Evolutionary conservation across 2,113 vertebrate genomes (phyloP).

Genomic region (rat (Rattus norvegicus)): DNA sequence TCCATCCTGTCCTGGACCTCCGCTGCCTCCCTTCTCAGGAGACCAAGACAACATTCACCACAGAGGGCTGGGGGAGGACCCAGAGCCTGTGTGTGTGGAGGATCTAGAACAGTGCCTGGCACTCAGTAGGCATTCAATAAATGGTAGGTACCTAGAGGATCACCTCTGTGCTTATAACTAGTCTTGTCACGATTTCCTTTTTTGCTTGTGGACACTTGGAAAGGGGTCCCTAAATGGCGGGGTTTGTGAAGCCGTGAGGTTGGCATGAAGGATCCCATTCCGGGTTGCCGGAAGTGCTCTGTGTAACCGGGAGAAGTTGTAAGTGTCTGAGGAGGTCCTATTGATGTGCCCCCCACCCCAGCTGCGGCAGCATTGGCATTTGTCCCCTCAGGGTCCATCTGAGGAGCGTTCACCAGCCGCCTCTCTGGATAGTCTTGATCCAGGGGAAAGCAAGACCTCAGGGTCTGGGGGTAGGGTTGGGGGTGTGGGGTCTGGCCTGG

Average conservation of each 20-base stretch:
- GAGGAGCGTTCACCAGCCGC: not conserved
- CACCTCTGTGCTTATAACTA: not conserved
- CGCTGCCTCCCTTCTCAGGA: not conserved
- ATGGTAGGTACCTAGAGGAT: not conserved
- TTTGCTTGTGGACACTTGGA: not conserved
- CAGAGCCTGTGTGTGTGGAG: not conserved
- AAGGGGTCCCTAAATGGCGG: not conserved
- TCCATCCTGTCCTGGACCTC: not conserved
- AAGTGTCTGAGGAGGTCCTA: not conserved
- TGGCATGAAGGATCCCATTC: not conserved
- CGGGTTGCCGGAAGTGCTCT: not conserved
- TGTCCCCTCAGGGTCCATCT: not conserved
- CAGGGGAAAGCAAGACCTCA: constrained; percentile 59
- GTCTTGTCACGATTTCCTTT: not conserved
- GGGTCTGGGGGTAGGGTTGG: not conserved
- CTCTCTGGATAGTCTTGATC: not conserved
- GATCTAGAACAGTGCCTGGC: not conserved
- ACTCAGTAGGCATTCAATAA: not conserved
- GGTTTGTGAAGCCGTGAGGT: not conserved
- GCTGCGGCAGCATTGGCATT: not conserved
- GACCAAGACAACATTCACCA: not conserved
- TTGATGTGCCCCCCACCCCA: not conserved
- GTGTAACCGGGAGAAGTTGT: not conserved
- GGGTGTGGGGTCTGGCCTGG: constrained; percentile 62
- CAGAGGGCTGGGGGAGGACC: not conserved